These are phyloP conservation scores for Epizoanthus stellaris DNA, from an alignment of 92 coral and sea anemone genomes.

Conservation along the genomic window DNA sequence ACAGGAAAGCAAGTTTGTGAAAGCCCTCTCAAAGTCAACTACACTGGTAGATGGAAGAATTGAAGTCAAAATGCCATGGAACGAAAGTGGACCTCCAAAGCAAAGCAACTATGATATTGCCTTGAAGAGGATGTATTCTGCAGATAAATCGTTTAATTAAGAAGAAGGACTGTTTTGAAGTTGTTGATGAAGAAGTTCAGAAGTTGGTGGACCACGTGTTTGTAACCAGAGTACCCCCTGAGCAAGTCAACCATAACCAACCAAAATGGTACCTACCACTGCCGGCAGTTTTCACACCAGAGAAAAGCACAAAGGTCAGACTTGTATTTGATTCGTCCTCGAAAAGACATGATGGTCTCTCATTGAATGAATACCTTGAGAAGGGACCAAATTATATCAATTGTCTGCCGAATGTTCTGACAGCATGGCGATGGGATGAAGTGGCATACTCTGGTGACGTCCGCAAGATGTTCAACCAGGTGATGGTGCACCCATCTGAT, in stretches of 20 bases:
- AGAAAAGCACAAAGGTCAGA: slow-evolving; percentile 53
- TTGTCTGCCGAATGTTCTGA: slow-evolving; percentile 40
- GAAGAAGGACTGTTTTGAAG: slow-evolving; percentile 30
- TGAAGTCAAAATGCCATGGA: slow-evolving; percentile 67
- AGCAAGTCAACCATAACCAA: slow-evolving; percentile 39
- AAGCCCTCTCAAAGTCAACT: slow-evolving; percentile 56
- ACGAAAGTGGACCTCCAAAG: slow-evolving; percentile 62
- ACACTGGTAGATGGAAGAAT: slow-evolving; percentile 48
- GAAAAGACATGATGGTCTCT: slow-evolving; percentile 39
- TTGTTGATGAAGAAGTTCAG: slow-evolving; percentile 37
- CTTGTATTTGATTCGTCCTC: slow-evolving; percentile 60
- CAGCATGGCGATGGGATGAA: slow-evolving; percentile 58
- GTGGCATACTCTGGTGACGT: slow-evolving; percentile 54
- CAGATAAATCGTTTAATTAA: slow-evolving; percentile 44
- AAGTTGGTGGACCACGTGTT: slow-evolving; percentile 54
- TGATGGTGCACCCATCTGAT: slow-evolving; percentile 62
- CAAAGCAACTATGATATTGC: slow-evolving; percentile 68
- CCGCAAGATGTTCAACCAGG: slow-evolving; percentile 66
- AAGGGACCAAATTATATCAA: slow-evolving; percentile 65
- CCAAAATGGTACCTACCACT: slow-evolving; percentile 63
- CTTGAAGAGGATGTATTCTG: slow-evolving; percentile 43
- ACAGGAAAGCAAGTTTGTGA: slow-evolving; percentile 60
- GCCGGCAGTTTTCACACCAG: slow-evolving; percentile 62
- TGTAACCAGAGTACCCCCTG: slow-evolving; percentile 41
- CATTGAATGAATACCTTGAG: slow-evolving; percentile 56